These are phyloP conservation scores for Etheostoma spectabile DNA, from an alignment of 2,113 vertebrate genomes.

Conservation along the genomic window DNA sequence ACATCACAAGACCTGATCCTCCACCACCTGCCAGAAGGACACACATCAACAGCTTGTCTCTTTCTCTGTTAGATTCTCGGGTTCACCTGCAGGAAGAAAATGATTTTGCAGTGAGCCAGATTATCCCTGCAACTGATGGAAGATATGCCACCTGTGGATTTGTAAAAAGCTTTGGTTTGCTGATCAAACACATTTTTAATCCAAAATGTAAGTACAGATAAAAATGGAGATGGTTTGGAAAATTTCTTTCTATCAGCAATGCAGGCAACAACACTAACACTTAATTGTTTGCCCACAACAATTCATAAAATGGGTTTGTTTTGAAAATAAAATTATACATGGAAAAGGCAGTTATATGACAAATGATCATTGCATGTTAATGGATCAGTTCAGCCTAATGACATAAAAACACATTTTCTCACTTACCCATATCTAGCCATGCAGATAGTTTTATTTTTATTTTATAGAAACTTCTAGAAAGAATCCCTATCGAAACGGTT, in stretches of 20 bases:
- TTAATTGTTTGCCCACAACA: slow-evolving; percentile 3
- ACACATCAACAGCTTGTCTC: slow-evolving; percentile 29
- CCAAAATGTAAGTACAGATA: slow-evolving; percentile 19
- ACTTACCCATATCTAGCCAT: not conserved
- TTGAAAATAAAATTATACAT: not conserved
- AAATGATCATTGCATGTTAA: not conserved
- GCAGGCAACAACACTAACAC: not conserved
- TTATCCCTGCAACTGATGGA: slow-evolving; percentile 38
- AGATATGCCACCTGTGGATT: slow-evolving; percentile 54
- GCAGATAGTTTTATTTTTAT: not conserved
- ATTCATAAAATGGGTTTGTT: slow-evolving; percentile 15
- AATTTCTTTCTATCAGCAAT: slow-evolving; percentile 18
- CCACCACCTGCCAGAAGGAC: slow-evolving; percentile 43
- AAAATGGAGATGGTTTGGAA: slow-evolving; percentile 12
- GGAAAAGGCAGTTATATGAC: not conserved
- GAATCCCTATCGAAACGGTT: not conserved
- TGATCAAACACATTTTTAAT: slow-evolving; percentile 50
- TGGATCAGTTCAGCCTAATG: not conserved
- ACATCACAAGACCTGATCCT: slow-evolving; percentile 68
- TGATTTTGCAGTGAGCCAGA: slow-evolving; percentile 24
- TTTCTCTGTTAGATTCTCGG: slow-evolving; percentile 20
- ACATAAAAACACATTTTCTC: not conserved
- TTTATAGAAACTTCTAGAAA: not conserved
- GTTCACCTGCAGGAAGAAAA: slow-evolving; percentile 30
- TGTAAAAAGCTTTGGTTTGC: slow-evolving; percentile 43